phyloP scores from a whole-genome alignment of 2,888 invertebrate species.

The Morinoia aosen region DNA sequence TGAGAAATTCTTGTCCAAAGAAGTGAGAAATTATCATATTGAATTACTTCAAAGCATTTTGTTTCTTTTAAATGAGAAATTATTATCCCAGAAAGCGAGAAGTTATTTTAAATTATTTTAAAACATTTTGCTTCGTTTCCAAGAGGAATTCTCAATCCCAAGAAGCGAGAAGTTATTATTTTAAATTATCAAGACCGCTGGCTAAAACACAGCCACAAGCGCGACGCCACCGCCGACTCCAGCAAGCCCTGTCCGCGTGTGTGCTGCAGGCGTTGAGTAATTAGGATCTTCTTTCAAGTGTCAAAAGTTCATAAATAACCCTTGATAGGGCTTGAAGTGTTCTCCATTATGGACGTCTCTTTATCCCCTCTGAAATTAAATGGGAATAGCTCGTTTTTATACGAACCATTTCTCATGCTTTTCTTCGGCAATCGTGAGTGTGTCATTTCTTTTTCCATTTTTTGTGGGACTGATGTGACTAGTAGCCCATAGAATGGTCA shows the following conservation, averaged over 20 bases:
- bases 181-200: neutral
- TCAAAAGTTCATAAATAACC: neutral
- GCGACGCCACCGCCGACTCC: neutral
- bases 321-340: neutral
- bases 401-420: neutral
- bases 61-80: too few species aligned
- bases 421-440: neutral
- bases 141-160: too few species aligned
- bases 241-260: neutral
- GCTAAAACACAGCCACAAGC: too few species aligned
- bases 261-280: neutral
- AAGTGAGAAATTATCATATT: too few species aligned
- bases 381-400: neutral
- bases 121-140: too few species aligned
- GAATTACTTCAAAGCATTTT: too few species aligned
- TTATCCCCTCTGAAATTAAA: neutral
- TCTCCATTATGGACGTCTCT: slow-evolving; percentile 10
- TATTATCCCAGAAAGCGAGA: too few species aligned
- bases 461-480: neutral
- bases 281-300: neutral
- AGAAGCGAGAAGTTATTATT: neutral
- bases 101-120: too few species aligned
- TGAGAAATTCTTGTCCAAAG: too few species aligned
- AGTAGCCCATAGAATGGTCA: neutral
- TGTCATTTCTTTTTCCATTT: neutral